Percentiles rank a stretch among this genome's conserved stretches.
phyloP scores from a whole-genome alignment of 2,797 vertebrate genomes.

The Coendou prehensilis region DNA sequence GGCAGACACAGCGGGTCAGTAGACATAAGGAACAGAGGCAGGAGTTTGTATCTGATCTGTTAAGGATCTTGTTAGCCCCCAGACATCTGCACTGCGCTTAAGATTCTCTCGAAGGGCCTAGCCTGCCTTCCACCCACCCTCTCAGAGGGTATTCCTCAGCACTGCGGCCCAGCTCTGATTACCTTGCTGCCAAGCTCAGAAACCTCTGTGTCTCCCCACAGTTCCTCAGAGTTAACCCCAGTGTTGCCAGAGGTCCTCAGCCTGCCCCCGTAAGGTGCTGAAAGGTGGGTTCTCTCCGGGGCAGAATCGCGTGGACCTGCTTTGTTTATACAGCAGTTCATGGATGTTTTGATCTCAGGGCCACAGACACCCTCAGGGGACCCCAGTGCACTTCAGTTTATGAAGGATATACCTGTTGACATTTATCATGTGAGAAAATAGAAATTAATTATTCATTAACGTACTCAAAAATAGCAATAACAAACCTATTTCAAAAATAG shows the following conservation, averaged over 20 bases:
- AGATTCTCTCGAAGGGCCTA: background rate
- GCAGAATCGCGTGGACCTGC: background rate
- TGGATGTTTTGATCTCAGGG: background rate
- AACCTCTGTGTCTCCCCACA: fast-evolving
- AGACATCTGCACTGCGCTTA: fast-evolving
- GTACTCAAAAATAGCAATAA: background rate
- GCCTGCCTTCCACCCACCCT: background rate
- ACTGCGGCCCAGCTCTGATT: background rate
- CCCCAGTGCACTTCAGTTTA: background rate
- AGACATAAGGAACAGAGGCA: background rate
- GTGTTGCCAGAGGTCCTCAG: fast-evolving
- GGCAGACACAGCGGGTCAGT: background rate
- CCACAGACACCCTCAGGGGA: no score
- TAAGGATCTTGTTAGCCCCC: background rate
- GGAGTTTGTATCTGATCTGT: fast-evolving
- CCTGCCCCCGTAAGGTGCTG: background rate
- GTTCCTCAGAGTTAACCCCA: fast-evolving
- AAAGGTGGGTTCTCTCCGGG: fast-evolving
- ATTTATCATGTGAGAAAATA: background rate
- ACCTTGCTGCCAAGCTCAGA: no score
- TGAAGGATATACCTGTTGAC: background rate
- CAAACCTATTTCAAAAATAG: background rate
- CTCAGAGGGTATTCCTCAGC: fast-evolving
- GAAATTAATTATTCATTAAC: no score
- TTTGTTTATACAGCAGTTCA: background rate